These are phyloP conservation scores for Xylocampa areola DNA, from an alignment of 2,888 invertebrate species.

Conservation along the genomic window DNA sequence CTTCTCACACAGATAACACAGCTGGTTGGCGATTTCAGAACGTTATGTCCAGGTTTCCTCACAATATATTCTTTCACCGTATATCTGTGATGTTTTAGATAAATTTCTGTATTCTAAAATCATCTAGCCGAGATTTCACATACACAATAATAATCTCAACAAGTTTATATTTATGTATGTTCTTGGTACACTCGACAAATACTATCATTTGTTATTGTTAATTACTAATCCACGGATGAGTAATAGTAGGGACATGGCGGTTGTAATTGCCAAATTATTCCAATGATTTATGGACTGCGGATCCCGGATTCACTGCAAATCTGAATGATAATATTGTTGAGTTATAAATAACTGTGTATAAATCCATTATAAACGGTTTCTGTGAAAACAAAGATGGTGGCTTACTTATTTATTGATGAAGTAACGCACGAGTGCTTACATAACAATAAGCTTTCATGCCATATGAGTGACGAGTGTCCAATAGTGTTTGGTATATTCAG, in stretches of 20 bases:
- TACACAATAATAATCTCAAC: conserved; percentile 2
- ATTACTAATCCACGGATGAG: conserved; percentile 84
- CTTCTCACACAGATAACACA: no score
- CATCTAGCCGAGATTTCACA: not conserved
- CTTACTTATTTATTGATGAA: no score
- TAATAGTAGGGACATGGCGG: conserved; percentile 80
- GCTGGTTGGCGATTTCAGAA: no score
- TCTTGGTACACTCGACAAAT: conserved; percentile 63
- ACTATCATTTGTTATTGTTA: conserved; percentile 85
- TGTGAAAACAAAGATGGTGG: no score
- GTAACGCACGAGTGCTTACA: no score
- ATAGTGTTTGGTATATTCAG: no score
- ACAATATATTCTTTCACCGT: no score
- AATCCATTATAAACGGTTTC: conserved; percentile 22
- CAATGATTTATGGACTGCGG: conserved; percentile 78
- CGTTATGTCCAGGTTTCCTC: no score
- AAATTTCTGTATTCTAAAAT: no score
- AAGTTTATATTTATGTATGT: conserved; percentile 20
- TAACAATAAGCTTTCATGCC: no score
- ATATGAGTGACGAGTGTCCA: no score
- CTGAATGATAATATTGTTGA: conserved; percentile 72
- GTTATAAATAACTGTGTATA: conserved; percentile 67
- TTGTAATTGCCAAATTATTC: conserved; percentile 84
- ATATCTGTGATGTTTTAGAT: no score
- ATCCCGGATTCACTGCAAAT: conserved; percentile 66